These are phyloP conservation scores for Taphrorychus bicolor DNA, from an alignment of 2,888 invertebrate species.

Conservation along the genomic window DNA sequence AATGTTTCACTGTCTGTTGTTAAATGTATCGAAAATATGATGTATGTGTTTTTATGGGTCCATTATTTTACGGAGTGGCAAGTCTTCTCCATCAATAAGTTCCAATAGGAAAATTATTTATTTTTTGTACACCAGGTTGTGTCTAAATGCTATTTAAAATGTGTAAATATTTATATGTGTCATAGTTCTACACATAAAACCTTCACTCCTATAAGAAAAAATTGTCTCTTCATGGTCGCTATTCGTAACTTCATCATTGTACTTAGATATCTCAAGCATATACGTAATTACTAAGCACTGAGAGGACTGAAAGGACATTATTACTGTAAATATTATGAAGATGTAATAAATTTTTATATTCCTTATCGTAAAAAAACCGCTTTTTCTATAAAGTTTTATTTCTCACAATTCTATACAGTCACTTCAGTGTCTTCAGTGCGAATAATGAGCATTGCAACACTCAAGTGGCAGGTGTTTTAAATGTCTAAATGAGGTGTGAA, in stretches of 20 bases:
- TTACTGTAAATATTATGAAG: slow-evolving; percentile 11
- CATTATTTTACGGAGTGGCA: slow-evolving; percentile 9
- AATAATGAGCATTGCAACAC: not conserved
- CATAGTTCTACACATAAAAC: not conserved
- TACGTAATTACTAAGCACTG: slow-evolving; percentile 5
- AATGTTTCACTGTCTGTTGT: slow-evolving; percentile 36
- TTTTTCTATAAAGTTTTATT: slow-evolving; percentile 4
- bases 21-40: slow-evolving; percentile 30
- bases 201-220: not conserved
- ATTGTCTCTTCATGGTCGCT: not conserved
- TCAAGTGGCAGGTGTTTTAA: slow-evolving; percentile 1
- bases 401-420: too few relatives aligned
- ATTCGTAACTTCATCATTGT: slow-evolving; percentile 6
- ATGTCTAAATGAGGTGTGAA: slow-evolving; percentile 30
- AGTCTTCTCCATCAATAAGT: too few relatives aligned
- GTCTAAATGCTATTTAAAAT: not conserved
- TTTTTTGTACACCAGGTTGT: not conserved
- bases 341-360: slow-evolving; percentile 14
- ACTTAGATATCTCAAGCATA: slow-evolving; percentile 3
- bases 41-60: slow-evolving; percentile 39
- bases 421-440: too few relatives aligned
- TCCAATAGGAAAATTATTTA: not conserved
- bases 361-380: not conserved
- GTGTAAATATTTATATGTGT: not conserved
- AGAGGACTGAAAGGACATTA: slow-evolving; percentile 7